Evolutionary conservation across 2,888 invertebrate species (phyloP).

Genomic region (Lissonota sp.): DNA sequence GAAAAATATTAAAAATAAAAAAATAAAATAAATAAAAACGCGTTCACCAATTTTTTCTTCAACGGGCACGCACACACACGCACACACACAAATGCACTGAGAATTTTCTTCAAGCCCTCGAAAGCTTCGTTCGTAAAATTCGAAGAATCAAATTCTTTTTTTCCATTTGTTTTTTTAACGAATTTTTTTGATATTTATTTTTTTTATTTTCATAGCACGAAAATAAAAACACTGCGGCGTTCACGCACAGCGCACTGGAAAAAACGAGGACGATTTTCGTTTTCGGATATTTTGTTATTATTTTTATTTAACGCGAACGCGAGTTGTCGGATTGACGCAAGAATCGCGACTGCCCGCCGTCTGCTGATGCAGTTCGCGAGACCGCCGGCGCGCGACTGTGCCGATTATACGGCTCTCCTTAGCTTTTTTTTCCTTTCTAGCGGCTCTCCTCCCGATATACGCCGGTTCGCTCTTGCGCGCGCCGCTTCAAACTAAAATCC

Average conservation of each 20-base stretch:
- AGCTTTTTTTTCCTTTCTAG: conserved; percentile 41
- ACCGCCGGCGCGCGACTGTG: conserved; percentile 70
- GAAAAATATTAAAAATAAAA: not conserved
- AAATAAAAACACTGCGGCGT: conserved; percentile 26
- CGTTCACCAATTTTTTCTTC: not conserved
- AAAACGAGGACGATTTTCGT: too few species aligned
- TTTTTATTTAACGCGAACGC: conserved; percentile 24
- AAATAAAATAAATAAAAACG: not conserved
- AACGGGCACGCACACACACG: too few species aligned
- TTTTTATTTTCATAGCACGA: conserved; percentile 17
- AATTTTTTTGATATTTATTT: too few species aligned
- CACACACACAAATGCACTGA: too few species aligned
- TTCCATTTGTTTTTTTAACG: too few species aligned
- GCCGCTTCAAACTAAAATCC: not conserved
- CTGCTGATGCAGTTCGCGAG: conserved; percentile 59
- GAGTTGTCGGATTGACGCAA: conserved; percentile 56
- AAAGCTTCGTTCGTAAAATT: too few species aligned
- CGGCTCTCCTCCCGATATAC: not conserved
- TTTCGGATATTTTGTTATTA: not conserved
- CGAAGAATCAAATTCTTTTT: too few species aligned
- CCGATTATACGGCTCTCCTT: conserved; percentile 38
- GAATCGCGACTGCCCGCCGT: conserved; percentile 60
- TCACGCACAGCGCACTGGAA: too few species aligned
- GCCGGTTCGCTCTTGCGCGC: conserved; percentile 16
- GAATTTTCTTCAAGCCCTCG: too few species aligned